Evolutionary conservation across 2,113 vertebrate genomes (phyloP), one percentile per base, ranked within the genome.

Genomic region (Saguinus imperator): DNA sequence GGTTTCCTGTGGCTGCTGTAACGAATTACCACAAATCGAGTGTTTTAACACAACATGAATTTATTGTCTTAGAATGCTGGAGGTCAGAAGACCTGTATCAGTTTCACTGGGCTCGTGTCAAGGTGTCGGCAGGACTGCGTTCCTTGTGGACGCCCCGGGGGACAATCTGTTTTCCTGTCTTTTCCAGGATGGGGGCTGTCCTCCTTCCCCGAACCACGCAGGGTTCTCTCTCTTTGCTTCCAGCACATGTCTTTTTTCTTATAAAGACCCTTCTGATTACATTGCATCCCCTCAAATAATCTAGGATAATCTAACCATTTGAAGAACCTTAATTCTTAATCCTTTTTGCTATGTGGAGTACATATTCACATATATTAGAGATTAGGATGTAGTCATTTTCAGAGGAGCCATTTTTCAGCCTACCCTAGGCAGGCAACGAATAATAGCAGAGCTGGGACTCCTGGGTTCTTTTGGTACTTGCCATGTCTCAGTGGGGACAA

Each of bases 161-260:
- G 27, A 16, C 43, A 37, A 14, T 8, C 37, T 66, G 20, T 27
- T 50, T 32, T 70, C 37, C 32, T 9, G 32, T 6, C 16, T 66
- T 72, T 23, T 76, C 64, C 20, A 40, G n/a, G 37, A 57, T 0
- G 2, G 23, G 37, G 25, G 45, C 48, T 32, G 73, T 77, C 58
- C 32, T 68, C 2, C 4, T 18, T 88, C 25, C 72, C 27, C 11
- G 5, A 0, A 11, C 20, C 77, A n/a, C 13, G 7, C 3, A n/a
- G 6, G 18, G 32, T 66, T 58, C 81, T 79, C 45, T 35, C 21
- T 40, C 32, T 45, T 21, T 48, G 57, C 66, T 86, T 91, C 73
- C 10, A n/a, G 45, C 11, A 2, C 18, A 9, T 4, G 6, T 16
- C 70, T 50, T 89, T 92, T 72, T 79, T 76, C 76, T 87, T 61